phyloP scores from a whole-genome alignment of 2,888 invertebrate genomes.

The Ectropis crepuscularia region DNA sequence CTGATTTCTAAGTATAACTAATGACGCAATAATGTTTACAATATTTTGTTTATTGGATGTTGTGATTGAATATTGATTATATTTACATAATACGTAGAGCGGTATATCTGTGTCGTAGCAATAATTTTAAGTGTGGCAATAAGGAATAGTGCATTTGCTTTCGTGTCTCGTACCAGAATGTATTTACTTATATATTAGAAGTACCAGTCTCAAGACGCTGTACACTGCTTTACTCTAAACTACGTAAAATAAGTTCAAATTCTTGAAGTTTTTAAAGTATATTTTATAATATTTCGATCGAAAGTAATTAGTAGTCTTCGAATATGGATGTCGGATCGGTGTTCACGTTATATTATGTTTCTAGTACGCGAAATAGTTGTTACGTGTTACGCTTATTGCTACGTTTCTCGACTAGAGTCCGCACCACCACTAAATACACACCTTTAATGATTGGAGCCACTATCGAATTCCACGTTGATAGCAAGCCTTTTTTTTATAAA shows the following conservation, averaged over 20 bases:
- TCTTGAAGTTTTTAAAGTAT: conserved; percentile 76
- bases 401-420: conserved; percentile 10
- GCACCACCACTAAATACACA: too few species aligned
- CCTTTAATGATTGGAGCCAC: too few species aligned
- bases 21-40: conserved; percentile 77
- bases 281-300: conserved; percentile 73
- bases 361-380: conserved; percentile 36
- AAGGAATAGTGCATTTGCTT: conserved; percentile 80
- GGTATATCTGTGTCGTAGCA: conserved; percentile 80
- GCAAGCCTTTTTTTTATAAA: too few species aligned
- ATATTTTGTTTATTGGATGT: conserved; percentile 79
- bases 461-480: too few species aligned
- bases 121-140: conserved; percentile 83
- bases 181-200: conserved; percentile 67
- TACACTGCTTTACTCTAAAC: conserved; percentile 71
- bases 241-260: conserved; percentile 78
- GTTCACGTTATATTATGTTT: conserved; percentile 45
- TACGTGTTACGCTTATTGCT: conserved; percentile 26
- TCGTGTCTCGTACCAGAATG: conserved; percentile 65
- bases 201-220: conserved; percentile 65
- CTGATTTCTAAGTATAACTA: conserved; percentile 63
- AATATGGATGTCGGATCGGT: conserved; percentile 59
- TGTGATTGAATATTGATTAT: conserved; percentile 69
- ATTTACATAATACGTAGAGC: conserved; percentile 72
- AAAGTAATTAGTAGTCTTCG: conserved; percentile 69